Conservation (phyloP, 2,113 vertebrate species). For the Pteropus alecto region DNA sequence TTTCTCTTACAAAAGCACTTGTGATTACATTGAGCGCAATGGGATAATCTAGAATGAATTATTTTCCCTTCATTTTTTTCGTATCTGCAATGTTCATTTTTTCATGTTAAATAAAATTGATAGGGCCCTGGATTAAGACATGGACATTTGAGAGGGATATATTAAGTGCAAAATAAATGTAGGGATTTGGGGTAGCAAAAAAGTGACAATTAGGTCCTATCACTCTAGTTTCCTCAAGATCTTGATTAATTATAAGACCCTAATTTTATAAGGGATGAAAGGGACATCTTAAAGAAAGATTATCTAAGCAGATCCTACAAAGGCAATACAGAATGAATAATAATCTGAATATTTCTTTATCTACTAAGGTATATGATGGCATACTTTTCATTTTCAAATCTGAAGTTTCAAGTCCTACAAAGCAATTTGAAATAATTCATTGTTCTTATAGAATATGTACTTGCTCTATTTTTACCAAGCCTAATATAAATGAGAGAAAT, state of each 20-base stretch:
- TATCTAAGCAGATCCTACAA: not conserved
- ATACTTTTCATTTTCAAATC: not conserved
- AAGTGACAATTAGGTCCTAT: not conserved
- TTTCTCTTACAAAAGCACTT: not conserved
- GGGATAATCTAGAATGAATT: not conserved
- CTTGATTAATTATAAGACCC: not conserved
- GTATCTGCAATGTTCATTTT: not conserved
- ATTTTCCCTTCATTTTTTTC: not conserved
- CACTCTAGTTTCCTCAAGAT: not conserved
- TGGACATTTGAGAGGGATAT: not conserved
- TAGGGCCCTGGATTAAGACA: no score
- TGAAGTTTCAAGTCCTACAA: not conserved
- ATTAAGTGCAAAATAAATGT: not conserved
- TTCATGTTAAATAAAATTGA: not conserved
- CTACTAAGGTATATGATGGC: not conserved
- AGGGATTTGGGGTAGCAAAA: not conserved
- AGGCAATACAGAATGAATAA: not conserved
- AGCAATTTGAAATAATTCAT: slow-evolving; percentile 13
- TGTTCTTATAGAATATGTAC: not conserved
- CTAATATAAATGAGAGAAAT: not conserved
- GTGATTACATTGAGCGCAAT: not conserved
- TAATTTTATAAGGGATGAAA: not conserved
- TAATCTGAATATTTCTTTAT: not conserved
- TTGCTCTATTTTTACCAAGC: slow-evolving; percentile 28
- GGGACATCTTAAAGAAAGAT: not conserved